A percentile compares a stretch with the other conserved stretches of the same genome.
Evolutionary conservation across 2,797 vertebrate genomes (phyloP).

Genomic region (Tokudaia tokunoshimensis): DNA sequence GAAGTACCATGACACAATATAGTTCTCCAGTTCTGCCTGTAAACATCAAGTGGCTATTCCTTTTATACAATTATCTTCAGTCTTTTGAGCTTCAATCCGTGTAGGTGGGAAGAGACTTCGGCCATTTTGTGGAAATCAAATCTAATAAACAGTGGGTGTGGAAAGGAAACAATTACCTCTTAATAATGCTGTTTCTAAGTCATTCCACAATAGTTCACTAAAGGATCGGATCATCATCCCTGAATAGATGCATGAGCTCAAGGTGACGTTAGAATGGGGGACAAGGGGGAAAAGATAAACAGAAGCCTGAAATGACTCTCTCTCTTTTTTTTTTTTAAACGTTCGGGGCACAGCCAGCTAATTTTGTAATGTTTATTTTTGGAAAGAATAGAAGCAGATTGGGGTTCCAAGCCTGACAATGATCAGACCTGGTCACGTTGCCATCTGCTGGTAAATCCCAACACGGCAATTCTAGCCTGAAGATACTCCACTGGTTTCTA

Average conservation of each 20-base stretch:
- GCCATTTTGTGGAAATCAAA: conserved; percentile 75
- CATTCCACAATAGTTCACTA: conserved; percentile 56
- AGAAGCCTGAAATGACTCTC: conserved; percentile 77
- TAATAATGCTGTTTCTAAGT: conserved; percentile 67
- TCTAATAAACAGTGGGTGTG: conserved; percentile 59
- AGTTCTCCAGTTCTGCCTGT: neutral
- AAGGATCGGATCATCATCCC: conserved; percentile 77
- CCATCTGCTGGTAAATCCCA: conserved; percentile 85
- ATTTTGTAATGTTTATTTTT: conserved; percentile 83
- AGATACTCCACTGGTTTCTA: neutral
- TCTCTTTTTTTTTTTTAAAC: conserved; percentile 74
- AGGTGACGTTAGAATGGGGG: conserved; percentile 66
- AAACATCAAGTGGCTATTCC: conserved; percentile 3
- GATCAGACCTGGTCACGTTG: conserved; percentile 81
- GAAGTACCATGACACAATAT: neutral
- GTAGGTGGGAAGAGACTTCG: conserved; percentile 20
- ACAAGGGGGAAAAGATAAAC: conserved; percentile 65
- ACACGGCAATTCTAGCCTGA: conserved; percentile 51
- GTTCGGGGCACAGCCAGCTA: conserved; percentile 77
- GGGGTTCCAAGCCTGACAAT: conserved; percentile 55
- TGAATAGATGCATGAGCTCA: conserved; percentile 77
- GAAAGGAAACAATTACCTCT: conserved; percentile 70
- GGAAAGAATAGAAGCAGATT: conserved; percentile 67
- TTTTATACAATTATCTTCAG: conserved; percentile 44
- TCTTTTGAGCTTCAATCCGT: conserved; percentile 9